phyloP scores from a whole-genome alignment of 2,797 vertebrate genomes.

The Gorsachius magnificus region DNA sequence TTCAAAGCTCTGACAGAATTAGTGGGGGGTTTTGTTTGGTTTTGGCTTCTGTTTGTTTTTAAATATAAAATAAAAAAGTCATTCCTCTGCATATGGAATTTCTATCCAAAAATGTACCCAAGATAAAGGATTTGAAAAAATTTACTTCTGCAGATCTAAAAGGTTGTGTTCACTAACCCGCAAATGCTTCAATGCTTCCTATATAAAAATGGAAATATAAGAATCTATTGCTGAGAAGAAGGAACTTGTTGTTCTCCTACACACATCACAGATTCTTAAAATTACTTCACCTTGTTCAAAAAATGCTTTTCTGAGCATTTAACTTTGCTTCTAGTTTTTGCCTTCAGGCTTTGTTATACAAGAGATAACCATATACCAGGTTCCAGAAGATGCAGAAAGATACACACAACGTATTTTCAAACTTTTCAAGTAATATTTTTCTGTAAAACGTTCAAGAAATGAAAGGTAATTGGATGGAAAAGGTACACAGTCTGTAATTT shows the following conservation, averaged over 20 bases:
- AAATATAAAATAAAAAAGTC: neutral
- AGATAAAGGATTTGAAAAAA: neutral
- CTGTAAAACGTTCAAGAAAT: neutral
- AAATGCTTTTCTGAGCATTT: neutral
- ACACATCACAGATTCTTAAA: neutral
- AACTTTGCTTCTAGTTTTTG: neutral
- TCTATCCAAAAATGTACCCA: neutral
- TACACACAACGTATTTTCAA: neutral
- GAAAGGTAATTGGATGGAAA: neutral
- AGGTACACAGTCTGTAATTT: neutral
- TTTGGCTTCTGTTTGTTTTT: neutral
- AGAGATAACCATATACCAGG: neutral
- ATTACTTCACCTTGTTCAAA: neutral
- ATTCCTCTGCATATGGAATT: neutral
- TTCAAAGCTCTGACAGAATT: neutral
- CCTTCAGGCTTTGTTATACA: neutral
- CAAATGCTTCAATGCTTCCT: neutral
- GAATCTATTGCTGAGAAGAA: neutral
- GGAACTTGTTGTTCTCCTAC: neutral
- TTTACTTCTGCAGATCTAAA: neutral
- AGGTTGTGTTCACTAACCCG: neutral
- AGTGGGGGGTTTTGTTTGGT: neutral
- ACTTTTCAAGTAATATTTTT: neutral
- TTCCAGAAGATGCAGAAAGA: neutral
- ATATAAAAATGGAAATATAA: neutral